Conservation (phyloP, 2,888 invertebrate species). For the Agrochola lota region DNA sequence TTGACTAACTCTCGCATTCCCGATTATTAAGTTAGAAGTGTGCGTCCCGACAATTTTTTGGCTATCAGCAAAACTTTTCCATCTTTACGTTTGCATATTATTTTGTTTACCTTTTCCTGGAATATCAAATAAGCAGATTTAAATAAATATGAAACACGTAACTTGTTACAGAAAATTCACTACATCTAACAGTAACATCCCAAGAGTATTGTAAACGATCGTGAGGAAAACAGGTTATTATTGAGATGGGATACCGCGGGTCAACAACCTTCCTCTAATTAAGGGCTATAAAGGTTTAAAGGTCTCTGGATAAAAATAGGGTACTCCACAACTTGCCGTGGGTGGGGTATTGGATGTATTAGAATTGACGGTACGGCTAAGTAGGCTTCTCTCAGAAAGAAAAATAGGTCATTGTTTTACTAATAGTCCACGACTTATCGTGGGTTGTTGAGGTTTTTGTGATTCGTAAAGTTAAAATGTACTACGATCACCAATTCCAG, state of each 20-base stretch:
- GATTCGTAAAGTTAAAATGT: background rate
- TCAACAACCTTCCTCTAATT: slow-evolving; percentile 59
- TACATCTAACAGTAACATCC: slow-evolving; percentile 34
- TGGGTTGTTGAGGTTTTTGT: too few species aligned
- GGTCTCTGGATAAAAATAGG: slow-evolving; percentile 53
- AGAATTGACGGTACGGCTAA: background rate
- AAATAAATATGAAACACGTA: slow-evolving; percentile 15
- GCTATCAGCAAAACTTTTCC: background rate
- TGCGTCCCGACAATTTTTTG: background rate
- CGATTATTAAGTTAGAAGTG: background rate
- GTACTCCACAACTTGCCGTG: slow-evolving; percentile 8
- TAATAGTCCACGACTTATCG: background rate
- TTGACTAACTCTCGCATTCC: background rate
- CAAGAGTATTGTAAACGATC: slow-evolving; percentile 39
- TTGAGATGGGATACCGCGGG: slow-evolving; percentile 55
- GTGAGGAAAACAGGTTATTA: slow-evolving; percentile 56
- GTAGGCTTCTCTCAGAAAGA: background rate
- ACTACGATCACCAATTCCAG: background rate
- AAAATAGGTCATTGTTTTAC: background rate
- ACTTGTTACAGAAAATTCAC: slow-evolving; percentile 28
- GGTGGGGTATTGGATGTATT: slow-evolving; percentile 12
- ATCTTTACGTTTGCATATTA: background rate
- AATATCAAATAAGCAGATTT: background rate
- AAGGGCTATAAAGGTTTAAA: slow-evolving; percentile 56
- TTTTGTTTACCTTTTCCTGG: background rate